Evolutionary conservation across 2,113 vertebrate genomes (phyloP).

Genomic region (Aspiorhynchus laticeps): DNA sequence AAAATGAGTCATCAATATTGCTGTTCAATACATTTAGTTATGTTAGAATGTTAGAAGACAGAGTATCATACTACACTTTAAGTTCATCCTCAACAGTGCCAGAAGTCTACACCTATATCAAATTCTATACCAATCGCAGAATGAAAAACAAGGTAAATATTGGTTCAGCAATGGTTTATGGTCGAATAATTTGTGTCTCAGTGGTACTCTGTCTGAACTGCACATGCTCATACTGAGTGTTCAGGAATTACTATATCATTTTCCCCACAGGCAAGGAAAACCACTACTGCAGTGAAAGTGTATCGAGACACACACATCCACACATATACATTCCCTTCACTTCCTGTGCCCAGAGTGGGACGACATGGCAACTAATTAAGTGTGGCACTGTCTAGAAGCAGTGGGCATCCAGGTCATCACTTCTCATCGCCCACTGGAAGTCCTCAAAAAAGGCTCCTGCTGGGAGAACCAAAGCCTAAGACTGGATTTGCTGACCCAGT

Average conservation of each 20-base stretch:
- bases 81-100: not conserved
- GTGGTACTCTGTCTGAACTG: not conserved
- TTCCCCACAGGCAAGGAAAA: slow-evolving; percentile 39
- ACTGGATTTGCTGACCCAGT: not conserved
- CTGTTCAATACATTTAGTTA: not conserved
- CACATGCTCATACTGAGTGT: not conserved
- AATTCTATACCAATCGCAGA: not conserved
- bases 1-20: not conserved
- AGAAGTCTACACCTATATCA: not conserved
- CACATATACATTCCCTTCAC: slow-evolving; percentile 3
- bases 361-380: slow-evolving; percentile 37
- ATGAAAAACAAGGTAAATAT: slow-evolving; percentile 15
- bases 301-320: slow-evolving; percentile 24
- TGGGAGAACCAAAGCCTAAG: not conserved
- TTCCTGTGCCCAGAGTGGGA: slow-evolving; percentile 14
- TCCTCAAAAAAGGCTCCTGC: not conserved
- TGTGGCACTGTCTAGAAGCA: slow-evolving; percentile 32
- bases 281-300: slow-evolving; percentile 15
- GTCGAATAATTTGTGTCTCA: slow-evolving; percentile 1
- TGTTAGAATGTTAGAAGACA: not conserved
- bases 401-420: slow-evolving; percentile 44
- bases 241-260: slow-evolving; percentile 48
- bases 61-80: not conserved
- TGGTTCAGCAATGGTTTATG: not conserved
- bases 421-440: slow-evolving; percentile 4